Evolutionary conservation across 1,140 invertebrate genomes (phyloP), one percentile per base, ranked within the genome.

Genomic region (Geopemphigus sp.): DNA sequence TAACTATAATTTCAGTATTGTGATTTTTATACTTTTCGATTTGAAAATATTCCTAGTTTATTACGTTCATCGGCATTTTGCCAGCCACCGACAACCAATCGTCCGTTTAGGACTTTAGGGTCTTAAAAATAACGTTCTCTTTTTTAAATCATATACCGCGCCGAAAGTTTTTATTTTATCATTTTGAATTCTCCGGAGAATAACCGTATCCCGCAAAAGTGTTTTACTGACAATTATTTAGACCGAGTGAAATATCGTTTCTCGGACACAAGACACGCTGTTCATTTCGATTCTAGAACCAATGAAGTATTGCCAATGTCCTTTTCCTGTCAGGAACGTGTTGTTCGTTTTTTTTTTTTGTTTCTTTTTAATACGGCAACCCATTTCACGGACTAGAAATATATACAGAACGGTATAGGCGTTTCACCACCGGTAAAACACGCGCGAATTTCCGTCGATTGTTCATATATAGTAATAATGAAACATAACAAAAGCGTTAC

Each of bases 151-250:
- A 8, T 66, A 45, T n/a, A 66, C 8, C n/a, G 11, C 8, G 5
- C 2, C 19, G 24, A 39, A 39, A 4, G 15, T 1, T 63, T 6
- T 10, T 17, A 26, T 29, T 61, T 64, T 63, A 19, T n/a, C n/a
- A 15, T 63, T 19, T n/a, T 5, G 0, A 12, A 5, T 39, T 24
- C 64, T 0, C n/a, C 17, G 24, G 45, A 3, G 22, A 17, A 68
- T 14, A 8, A 24, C 6, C 0, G 2, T 17, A 45, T 24, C 5
- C 6, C 22, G 32, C 8, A 26, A 50, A 26, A 26, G 39, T 47
- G 32, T 68, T 68, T 68, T 68, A 68, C 39, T 50, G 66, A 68
- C 66, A 68, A 68, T 68, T 47, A 39, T 39, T 68, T 26, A 50
- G 47, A 50, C 45, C 66, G 22, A 50, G 47, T 68, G 66, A 68